A percentile compares a stretch with the other conserved stretches of the same genome.
Conservation (phyloP, 2,797 vertebrate species). For the Euphonia xanthogaster region DNA sequence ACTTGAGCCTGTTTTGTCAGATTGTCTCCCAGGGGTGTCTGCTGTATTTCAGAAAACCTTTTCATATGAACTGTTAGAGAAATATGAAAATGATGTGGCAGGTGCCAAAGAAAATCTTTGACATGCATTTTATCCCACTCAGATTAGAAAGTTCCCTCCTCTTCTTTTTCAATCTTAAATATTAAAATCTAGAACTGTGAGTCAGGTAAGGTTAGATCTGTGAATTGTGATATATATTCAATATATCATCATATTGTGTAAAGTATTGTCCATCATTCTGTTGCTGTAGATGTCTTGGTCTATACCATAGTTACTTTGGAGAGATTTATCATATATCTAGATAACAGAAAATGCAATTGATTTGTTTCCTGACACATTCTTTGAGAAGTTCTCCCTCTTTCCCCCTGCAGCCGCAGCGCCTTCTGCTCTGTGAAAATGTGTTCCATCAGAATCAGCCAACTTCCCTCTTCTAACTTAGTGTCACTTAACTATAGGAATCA, state of each 20-base stretch:
- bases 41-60: constrained; percentile 57
- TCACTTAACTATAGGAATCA: neutral
- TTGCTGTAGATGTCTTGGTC: neutral
- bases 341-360: neutral
- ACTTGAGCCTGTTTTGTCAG: constrained; percentile 33
- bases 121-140: constrained; percentile 16
- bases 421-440: neutral
- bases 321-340: neutral
- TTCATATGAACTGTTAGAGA: constrained; percentile 62
- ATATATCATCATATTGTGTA: neutral
- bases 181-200: neutral
- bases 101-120: constrained; percentile 42
- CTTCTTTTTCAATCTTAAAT: neutral
- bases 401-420: neutral
- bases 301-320: neutral
- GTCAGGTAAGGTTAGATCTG: neutral
- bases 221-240: neutral
- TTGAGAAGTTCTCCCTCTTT: neutral
- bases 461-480: neutral
- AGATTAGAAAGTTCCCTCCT: neutral
- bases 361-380: neutral
- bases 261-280: neutral
- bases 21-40: constrained; percentile 55
- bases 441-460: neutral
- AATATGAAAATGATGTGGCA: constrained; percentile 61